Evolutionary conservation across 1,140 invertebrate species (phyloP), one percentile per base, ranked within the genome.

Genomic region (Drosophila athabasca): DNA sequence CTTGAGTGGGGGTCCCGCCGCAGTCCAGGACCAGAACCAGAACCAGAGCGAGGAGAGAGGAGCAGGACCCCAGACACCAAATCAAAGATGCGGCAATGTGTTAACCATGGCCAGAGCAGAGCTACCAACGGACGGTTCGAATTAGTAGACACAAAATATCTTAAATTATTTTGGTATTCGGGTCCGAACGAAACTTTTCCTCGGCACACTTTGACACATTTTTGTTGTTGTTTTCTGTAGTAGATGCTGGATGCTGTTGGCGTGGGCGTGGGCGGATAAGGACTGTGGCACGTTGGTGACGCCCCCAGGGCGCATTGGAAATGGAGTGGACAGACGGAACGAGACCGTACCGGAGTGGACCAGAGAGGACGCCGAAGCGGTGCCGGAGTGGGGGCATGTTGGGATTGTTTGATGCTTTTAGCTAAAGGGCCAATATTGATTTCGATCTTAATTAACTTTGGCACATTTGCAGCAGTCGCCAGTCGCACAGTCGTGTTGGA

Each of bases 381-480:
- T 1, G 17, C 1, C 7, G 31, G 31, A 31, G 8, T 15, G 55
- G 51, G 62, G 51, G 62, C 54, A 52, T 57, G 66, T 64, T 74
- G 73, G 77, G 83, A 76, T 83, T 87, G 83, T 83, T 88, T 89
- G 84, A 83, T 88, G 83, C 83, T 88, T 88, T 88, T 89, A 88
- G 83, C 84, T 89, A 89, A 83, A 88, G 83, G 83, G 79, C 84
- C 83, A 88, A 88, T 88, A 88, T 88, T 88, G 83, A 88, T 88
- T 88, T 88, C 83, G 84, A 88, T 88, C 83, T 88, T 88, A 88
- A 88, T 88, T 88, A 88, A 88, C 83, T 88, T 88, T 88, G 83
- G 83, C 83, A 88, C 83, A 88, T 88, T 88, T 88, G 83, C 75
- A 88, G 79, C 83, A 79, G 62, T 78, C 83, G 66, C 71, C 62